Conservation (phyloP, 2,113 vertebrate genomes). For the Chlorodrepanis virens region DNA sequence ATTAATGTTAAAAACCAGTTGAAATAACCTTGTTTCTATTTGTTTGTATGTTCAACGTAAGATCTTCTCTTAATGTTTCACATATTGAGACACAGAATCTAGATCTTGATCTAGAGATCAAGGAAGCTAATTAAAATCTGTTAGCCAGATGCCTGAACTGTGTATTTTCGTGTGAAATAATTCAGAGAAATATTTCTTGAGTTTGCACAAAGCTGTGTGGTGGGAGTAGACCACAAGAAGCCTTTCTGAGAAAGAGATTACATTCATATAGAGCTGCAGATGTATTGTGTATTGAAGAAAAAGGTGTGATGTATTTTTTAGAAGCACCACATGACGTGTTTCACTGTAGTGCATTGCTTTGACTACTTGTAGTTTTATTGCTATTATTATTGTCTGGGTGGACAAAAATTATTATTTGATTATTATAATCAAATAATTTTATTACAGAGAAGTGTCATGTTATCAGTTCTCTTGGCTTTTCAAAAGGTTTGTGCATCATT, state of each 20-base stretch:
- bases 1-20: neutral
- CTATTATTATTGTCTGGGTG: neutral
- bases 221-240: neutral
- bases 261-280: neutral
- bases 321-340: accelerated
- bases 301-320: neutral
- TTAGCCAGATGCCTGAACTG: neutral
- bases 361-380: neutral
- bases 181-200: neutral
- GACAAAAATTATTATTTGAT: no score
- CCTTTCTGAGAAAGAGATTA: neutral
- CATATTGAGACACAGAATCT: accelerated
- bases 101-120: neutral
- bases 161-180: neutral
- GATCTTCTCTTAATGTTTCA: neutral
- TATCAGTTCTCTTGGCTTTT: neutral
- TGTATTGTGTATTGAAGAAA: neutral
- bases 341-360: neutral
- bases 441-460: neutral
- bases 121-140: neutral
- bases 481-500: neutral
- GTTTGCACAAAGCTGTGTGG: neutral
- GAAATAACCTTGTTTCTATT: neutral
- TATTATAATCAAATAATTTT: neutral
- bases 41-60: neutral